Conservation (phyloP, 2,113 vertebrate species). For the Aleadryas rufinucha region DNA sequence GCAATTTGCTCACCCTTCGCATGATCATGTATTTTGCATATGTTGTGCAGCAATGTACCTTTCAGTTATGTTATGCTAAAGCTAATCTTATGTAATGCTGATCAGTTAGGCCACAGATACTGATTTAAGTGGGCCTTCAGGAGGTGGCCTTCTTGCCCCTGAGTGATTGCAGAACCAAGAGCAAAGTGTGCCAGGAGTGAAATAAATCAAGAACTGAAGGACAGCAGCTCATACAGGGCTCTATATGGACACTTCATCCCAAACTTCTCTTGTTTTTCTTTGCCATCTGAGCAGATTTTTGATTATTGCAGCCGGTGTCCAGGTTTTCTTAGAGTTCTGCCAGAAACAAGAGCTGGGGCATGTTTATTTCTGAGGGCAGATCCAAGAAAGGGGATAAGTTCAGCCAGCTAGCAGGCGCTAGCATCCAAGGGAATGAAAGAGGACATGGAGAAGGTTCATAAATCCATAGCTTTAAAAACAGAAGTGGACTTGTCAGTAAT, state of each 20-base stretch:
- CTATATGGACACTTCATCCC: background rate
- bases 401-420: conserved; percentile 29
- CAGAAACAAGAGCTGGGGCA: conserved; percentile 32
- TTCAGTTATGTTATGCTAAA: conserved; percentile 20
- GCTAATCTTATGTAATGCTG: background rate
- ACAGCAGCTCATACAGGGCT: background rate
- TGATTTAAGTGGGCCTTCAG: conserved; percentile 26
- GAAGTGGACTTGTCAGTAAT: background rate
- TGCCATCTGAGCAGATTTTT: conserved; percentile 14
- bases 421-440: conserved; percentile 15
- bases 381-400: conserved; percentile 24
- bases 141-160: background rate
- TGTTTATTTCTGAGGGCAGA: conserved; percentile 35
- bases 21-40: conserved; percentile 16
- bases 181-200: background rate
- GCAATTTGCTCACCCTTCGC: conserved; percentile 5
- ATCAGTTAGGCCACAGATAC: conserved; percentile 19
- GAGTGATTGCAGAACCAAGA: conserved; percentile 13
- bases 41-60: conserved; percentile 12
- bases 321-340: conserved; percentile 23
- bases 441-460: background rate
- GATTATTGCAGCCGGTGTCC: background rate
- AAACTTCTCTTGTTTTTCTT: background rate
- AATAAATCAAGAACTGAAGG: conserved; percentile 18
- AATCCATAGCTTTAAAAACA: conserved; percentile 1